Evolutionary conservation across 1,140 invertebrate genomes (phyloP).

Genomic region (Drosophila nigromelanica): DNA sequence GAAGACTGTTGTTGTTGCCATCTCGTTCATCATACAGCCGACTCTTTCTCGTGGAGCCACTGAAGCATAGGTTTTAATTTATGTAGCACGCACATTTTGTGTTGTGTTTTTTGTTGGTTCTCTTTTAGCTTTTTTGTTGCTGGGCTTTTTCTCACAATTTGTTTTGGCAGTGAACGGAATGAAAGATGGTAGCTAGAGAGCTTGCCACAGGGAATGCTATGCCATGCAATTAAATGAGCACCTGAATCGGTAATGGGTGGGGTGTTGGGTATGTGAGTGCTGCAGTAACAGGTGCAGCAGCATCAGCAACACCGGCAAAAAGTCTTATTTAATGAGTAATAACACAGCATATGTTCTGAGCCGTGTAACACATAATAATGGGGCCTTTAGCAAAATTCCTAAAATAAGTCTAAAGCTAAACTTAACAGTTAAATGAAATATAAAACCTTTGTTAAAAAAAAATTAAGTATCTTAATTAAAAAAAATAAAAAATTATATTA

Average conservation of each 20-base stretch:
- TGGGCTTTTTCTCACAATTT: conserved; percentile 76
- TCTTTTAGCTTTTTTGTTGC: conserved; percentile 19
- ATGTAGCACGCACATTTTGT: conserved; percentile 80
- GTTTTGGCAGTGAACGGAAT: conserved; percentile 66
- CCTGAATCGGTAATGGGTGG: conserved; percentile 44
- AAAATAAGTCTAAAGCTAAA: neutral
- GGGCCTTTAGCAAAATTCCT: neutral
- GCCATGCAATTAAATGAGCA: conserved; percentile 68
- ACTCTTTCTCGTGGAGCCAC: conserved; percentile 55
- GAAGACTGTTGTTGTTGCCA: conserved; percentile 18
- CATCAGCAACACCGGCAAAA: conserved; percentile 25
- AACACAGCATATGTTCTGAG: conserved; percentile 38
- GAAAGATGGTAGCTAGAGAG: conserved; percentile 20
- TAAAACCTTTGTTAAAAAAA: too few relatives aligned
- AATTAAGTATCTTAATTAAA: too few relatives aligned
- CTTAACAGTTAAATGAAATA: neutral
- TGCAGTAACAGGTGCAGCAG: conserved; percentile 17
- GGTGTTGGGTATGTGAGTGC: conserved; percentile 3
- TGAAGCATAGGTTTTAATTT: conserved; percentile 81
- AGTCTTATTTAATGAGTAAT: conserved; percentile 66
- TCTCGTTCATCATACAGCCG: conserved; percentile 10
- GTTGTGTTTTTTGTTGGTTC: conserved; percentile 41
- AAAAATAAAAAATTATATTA: too few relatives aligned
- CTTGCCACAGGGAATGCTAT: conserved; percentile 44
- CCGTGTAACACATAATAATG: conserved; percentile 1